phyloP scores from a whole-genome alignment of 1,140 invertebrate species.

The Atta colombica region DNA sequence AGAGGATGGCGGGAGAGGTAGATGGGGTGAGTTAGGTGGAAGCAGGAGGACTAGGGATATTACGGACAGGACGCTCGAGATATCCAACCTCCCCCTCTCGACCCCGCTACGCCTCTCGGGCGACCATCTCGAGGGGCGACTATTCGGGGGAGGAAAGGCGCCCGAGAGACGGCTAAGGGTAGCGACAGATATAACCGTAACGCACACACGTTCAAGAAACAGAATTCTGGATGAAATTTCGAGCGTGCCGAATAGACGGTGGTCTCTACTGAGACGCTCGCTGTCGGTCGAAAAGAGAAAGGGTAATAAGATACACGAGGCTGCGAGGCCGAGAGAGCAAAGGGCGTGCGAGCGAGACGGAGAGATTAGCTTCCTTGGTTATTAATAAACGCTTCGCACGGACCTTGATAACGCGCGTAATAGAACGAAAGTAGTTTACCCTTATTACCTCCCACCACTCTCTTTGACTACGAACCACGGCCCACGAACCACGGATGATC shows the following conservation, averaged over 20 bases:
- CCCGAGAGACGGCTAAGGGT: conserved; percentile 76
- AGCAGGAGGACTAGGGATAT: conserved; percentile 77
- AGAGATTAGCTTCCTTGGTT: conserved; percentile 68
- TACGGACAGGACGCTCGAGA: conserved; percentile 76
- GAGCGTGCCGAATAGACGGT: conserved; percentile 56
- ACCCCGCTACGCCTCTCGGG: conserved; percentile 42
- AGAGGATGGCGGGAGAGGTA: not conserved
- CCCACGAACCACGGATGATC: conserved; percentile 40
- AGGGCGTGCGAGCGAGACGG: conserved; percentile 43
- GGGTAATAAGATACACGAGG: not conserved
- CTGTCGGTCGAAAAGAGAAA: conserved; percentile 41
- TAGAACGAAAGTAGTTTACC: conserved; percentile 64
- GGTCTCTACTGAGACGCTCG: conserved; percentile 49
- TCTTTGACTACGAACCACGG: conserved; percentile 55
- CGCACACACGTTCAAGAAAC: conserved; percentile 78
- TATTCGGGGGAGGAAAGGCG: conserved; percentile 73
- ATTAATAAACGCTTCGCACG: conserved; percentile 73
- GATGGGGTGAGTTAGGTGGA: conserved; percentile 75
- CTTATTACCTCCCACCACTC: conserved; percentile 65
- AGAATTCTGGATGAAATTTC: conserved; percentile 68
- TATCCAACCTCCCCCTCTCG: conserved; percentile 78
- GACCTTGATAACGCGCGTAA: conserved; percentile 66
- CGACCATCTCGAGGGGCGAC: conserved; percentile 75
- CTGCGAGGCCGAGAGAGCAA: not conserved
- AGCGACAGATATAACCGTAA: conserved; percentile 82